These are phyloP conservation scores for Neogale vison DNA, from an alignment of 2,113 vertebrate species.

Conservation along the genomic window DNA sequence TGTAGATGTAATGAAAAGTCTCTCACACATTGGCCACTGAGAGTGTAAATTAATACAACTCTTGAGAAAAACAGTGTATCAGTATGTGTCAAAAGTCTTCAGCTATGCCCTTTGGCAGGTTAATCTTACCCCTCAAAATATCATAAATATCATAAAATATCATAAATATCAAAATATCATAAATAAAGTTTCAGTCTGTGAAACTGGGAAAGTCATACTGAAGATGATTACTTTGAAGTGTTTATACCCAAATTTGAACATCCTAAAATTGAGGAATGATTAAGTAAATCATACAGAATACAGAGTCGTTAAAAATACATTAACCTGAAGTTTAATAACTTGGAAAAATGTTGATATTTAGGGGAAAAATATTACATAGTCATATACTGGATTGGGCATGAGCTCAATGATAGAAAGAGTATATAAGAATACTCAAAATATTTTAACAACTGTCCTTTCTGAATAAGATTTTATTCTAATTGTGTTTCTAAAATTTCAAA, in stretches of 20 bases:
- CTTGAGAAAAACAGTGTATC: background rate
- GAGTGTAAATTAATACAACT: background rate
- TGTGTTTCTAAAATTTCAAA: background rate
- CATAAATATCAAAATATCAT: slow-evolving; percentile 46
- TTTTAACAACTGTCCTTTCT: background rate
- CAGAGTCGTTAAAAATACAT: slow-evolving; percentile 45
- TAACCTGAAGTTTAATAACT: slow-evolving; percentile 41
- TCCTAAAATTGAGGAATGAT: slow-evolving; percentile 45
- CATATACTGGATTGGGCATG: slow-evolving; percentile 6
- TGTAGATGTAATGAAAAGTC: background rate
- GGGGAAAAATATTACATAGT: slow-evolving; percentile 23
- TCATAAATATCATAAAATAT: slow-evolving; percentile 33
- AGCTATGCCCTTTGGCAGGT: background rate
- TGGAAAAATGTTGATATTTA: slow-evolving; percentile 54
- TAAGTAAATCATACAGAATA: slow-evolving; percentile 51
- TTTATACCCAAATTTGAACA: background rate
- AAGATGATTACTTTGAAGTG: background rate
- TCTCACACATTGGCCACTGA: background rate
- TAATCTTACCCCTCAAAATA: slow-evolving; percentile 44
- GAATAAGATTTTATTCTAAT: slow-evolving; percentile 7
- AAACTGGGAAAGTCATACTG: background rate
- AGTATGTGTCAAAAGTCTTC: background rate
- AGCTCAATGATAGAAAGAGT: background rate
- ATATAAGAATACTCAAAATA: slow-evolving; percentile 33
- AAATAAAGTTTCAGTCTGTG: background rate